Conservation (phyloP, 2,797 vertebrate species). For the Discoglossus pictus region DNA sequence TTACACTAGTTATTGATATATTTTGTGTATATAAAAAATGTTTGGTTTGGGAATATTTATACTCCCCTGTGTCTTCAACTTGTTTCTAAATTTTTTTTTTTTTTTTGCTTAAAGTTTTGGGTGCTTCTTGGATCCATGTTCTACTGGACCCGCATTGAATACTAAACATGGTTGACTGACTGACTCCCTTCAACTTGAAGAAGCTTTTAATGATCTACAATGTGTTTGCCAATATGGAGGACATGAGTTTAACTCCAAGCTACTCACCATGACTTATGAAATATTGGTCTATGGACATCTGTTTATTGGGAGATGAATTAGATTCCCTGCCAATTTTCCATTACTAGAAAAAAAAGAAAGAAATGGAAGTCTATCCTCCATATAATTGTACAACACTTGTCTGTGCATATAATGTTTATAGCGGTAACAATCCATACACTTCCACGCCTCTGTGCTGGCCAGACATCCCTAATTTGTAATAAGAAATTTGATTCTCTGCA, state of each 20-base stretch:
- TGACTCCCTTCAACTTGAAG: not conserved
- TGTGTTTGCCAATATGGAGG: slow-evolving; percentile 20
- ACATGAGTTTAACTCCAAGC: not conserved
- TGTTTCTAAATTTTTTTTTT: slow-evolving; percentile 36
- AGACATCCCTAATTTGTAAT: not conserved
- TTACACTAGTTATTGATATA: too few species aligned
- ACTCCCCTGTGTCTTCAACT: too few species aligned
- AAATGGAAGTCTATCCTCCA: too few species aligned
- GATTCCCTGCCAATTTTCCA: not conserved
- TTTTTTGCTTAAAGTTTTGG: slow-evolving; percentile 64
- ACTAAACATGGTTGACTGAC: slow-evolving; percentile 52
- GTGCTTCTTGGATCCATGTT: slow-evolving; percentile 76
- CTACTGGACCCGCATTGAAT: slow-evolving; percentile 74
- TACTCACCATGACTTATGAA: slow-evolving; percentile 11
- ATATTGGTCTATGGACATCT: slow-evolving; percentile 30
- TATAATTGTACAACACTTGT: not conserved
- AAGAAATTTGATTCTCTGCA: not conserved
- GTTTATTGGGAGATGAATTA: not conserved
- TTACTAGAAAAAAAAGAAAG: too few species aligned
- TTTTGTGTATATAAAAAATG: too few species aligned
- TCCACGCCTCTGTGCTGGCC: not conserved
- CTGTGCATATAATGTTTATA: not conserved
- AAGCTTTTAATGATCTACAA: slow-evolving; percentile 17
- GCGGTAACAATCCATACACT: not conserved
- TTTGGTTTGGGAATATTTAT: too few species aligned